These are phyloP conservation scores for Drosophila pandora DNA, from an alignment of 1,140 invertebrate genomes.

Conservation along the genomic window DNA sequence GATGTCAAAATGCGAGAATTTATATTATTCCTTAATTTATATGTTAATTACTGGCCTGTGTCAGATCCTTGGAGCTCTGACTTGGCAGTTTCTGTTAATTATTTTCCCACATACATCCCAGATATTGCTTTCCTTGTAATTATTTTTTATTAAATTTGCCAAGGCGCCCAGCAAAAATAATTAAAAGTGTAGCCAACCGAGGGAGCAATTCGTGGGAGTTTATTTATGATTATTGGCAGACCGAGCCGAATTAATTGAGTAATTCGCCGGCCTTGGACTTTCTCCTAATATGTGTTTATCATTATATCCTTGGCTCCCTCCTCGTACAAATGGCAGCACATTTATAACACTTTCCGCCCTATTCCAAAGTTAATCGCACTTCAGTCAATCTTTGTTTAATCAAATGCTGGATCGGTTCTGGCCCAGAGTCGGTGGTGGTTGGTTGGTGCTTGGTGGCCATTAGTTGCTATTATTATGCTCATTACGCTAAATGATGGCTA, in stretches of 20 bases:
- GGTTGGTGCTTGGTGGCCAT: slow-evolving; percentile 34
- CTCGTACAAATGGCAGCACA: slow-evolving; percentile 59
- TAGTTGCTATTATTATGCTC: slow-evolving; percentile 78
- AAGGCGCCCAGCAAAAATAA: slow-evolving; percentile 53
- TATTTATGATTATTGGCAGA: slow-evolving; percentile 80
- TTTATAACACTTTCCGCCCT: slow-evolving; percentile 70
- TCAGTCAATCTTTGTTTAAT: slow-evolving; percentile 79
- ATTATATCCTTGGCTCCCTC: slow-evolving; percentile 35
- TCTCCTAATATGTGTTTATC: slow-evolving; percentile 58
- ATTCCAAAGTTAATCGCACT: slow-evolving; percentile 60
- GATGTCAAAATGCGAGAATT: slow-evolving; percentile 28
- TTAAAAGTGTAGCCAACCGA: slow-evolving; percentile 57
- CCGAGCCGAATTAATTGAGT: slow-evolving; percentile 68
- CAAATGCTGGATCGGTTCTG: slow-evolving; percentile 36
- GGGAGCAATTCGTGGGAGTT: slow-evolving; percentile 39
- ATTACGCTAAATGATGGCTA: slow-evolving; percentile 76
- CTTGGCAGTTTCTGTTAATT: slow-evolving; percentile 73
- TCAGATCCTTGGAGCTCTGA: slow-evolving; percentile 16
- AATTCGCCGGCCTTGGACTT: slow-evolving; percentile 52
- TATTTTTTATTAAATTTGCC: slow-evolving; percentile 78
- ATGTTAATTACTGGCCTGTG: slow-evolving; percentile 58
- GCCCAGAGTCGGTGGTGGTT: neutral
- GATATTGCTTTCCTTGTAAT: slow-evolving; percentile 66
- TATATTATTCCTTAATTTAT: slow-evolving; percentile 76
- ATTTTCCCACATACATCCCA: slow-evolving; percentile 47